Conservation (phyloP, 2,113 vertebrate species). For the Pelusios castaneus region DNA sequence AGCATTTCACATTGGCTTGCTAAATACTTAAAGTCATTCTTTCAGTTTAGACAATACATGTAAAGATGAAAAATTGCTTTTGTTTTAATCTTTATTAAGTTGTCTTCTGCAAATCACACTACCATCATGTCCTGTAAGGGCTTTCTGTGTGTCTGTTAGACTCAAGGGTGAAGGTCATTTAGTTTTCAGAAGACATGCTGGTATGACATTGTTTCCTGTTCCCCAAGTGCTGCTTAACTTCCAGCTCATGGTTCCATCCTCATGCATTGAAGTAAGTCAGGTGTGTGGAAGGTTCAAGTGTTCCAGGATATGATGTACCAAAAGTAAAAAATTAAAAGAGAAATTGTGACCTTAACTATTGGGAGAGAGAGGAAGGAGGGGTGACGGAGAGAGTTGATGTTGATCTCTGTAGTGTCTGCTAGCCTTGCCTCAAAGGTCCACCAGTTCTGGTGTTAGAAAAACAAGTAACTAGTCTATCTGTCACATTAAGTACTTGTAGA, state of each 20-base stretch:
- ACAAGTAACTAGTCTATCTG: conserved; percentile 39
- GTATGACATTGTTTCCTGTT: conserved; percentile 14
- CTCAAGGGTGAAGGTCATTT: conserved; percentile 25
- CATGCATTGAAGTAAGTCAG: neutral
- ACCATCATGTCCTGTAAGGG: neutral
- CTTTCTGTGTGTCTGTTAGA: neutral
- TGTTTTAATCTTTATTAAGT: conserved; percentile 14
- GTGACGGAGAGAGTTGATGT: neutral
- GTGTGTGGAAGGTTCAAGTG: neutral
- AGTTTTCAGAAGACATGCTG: conserved; percentile 21
- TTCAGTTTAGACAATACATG: conserved; percentile 9
- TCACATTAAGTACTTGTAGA: conserved; percentile 12
- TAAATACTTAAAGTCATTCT: conserved; percentile 39
- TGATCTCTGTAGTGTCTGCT: conserved; percentile 8
- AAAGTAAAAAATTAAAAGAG: neutral
- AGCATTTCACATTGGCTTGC: conserved; percentile 21
- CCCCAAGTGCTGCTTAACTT: neutral
- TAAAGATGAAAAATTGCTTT: neutral
- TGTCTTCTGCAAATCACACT: conserved; percentile 13
- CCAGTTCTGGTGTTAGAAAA: conserved; percentile 32
- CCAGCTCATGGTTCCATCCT: conserved; percentile 14
- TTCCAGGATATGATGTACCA: neutral
- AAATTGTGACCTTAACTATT: conserved; percentile 34
- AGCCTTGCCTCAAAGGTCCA: conserved; percentile 54
- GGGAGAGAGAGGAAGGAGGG: neutral